phyloP scores from a whole-genome alignment of 2,888 invertebrate species.

The Biston stratarius region DNA sequence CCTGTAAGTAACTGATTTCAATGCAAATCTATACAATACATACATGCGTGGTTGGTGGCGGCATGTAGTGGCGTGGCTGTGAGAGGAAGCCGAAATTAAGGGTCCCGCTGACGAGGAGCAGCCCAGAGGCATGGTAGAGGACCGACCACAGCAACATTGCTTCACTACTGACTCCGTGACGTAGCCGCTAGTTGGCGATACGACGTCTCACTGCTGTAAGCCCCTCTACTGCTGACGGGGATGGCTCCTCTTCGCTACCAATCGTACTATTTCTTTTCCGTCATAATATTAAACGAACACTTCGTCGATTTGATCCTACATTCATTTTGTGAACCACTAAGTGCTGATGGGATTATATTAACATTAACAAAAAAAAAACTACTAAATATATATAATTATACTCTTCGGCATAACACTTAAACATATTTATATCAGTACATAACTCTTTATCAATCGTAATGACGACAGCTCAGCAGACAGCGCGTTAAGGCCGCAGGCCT shows the following conservation, averaged over 20 bases:
- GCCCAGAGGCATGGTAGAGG: conserved; percentile 57
- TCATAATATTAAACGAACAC: too few species aligned
- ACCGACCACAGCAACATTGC: conserved; percentile 73
- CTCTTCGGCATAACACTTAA: too few species aligned
- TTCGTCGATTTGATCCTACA: background rate
- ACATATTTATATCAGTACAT: too few species aligned
- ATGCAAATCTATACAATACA: background rate
- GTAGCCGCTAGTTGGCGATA: conserved; percentile 12
- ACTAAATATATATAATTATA: too few species aligned
- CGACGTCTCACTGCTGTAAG: conserved; percentile 25
- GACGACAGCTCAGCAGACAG: too few species aligned
- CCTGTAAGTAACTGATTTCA: too few species aligned
- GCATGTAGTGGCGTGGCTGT: conserved; percentile 52
- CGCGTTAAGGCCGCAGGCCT: too few species aligned
- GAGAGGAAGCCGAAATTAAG: conserved; percentile 60
- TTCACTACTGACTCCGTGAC: conserved; percentile 51
- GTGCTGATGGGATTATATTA: too few species aligned
- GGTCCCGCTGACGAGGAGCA: conserved; percentile 60
- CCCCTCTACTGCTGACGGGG: conserved; percentile 35
- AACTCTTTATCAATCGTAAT: too few species aligned
- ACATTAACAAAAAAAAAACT: too few species aligned
- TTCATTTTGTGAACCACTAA: background rate
- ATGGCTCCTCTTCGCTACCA: conserved; percentile 4
- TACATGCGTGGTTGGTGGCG: conserved; percentile 53
- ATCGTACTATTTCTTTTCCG: background rate